Conservation (phyloP, 2,113 vertebrate genomes). For the Brachyhypopomus occidentalis region DNA sequence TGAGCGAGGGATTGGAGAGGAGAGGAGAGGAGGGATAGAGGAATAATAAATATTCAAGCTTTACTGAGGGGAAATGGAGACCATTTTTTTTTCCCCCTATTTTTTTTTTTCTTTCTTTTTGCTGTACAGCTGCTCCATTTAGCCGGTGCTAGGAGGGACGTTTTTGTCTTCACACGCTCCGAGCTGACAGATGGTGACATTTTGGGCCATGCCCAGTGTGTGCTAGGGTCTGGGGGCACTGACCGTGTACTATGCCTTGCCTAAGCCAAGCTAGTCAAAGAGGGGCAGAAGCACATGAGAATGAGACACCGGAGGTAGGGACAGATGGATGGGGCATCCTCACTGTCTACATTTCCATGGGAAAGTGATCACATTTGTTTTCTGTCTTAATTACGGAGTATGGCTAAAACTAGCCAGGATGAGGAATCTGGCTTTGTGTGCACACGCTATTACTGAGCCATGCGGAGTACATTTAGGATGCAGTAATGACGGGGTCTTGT, state of each 20-base stretch:
- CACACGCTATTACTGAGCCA: not conserved
- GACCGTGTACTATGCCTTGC: conserved; percentile 37
- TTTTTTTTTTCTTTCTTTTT: not conserved
- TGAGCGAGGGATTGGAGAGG: not conserved
- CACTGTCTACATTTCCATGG: not conserved
- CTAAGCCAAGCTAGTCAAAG: conserved; percentile 23
- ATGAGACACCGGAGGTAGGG: conserved; percentile 26
- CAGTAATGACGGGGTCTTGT: not conserved
- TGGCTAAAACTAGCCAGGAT: not conserved
- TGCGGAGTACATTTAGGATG: not conserved
- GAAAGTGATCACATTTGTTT: too few species aligned
- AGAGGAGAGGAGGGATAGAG: not conserved
- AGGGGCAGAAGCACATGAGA: conserved; percentile 38
- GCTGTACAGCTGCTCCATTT: conserved; percentile 52
- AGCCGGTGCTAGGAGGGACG: conserved; percentile 37
- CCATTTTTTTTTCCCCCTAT: conserved; percentile 33
- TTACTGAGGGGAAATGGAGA: conserved; percentile 54
- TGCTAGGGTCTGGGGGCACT: conserved; percentile 36
- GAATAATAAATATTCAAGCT: conserved; percentile 54
- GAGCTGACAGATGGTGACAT: conserved; percentile 64
- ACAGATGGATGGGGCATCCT: conserved; percentile 15
- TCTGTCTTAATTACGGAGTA: not conserved
- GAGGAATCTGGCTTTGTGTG: not conserved
- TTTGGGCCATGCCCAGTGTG: conserved; percentile 49
- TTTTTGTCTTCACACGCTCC: conserved; percentile 44